These are phyloP conservation scores for Drosophila birchii DNA, from an alignment of 2,888 invertebrate genomes.

Conservation along the genomic window DNA sequence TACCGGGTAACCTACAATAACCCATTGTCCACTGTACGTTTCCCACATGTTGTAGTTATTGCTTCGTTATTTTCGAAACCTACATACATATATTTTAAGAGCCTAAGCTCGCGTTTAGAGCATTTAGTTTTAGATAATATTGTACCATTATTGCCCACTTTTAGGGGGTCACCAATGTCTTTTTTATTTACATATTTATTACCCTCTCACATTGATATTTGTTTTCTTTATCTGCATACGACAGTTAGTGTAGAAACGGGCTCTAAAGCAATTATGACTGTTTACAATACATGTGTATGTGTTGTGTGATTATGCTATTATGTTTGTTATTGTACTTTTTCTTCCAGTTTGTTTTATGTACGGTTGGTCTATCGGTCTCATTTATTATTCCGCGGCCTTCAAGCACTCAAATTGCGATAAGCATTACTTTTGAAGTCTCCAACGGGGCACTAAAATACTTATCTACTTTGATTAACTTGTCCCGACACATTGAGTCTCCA, in stretches of 20 bases:
- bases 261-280: background rate
- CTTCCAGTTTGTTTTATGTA: constrained; percentile 13
- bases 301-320: background rate
- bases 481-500: constrained; percentile 8
- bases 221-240: background rate
- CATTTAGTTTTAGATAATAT: too few relatives aligned
- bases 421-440: constrained; percentile 18
- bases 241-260: background rate
- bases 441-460: constrained; percentile 11
- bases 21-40: too few relatives aligned
- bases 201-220: background rate
- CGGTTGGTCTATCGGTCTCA: background rate
- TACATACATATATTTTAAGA: too few relatives aligned
- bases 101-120: too few relatives aligned
- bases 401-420: constrained; percentile 32
- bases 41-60: too few relatives aligned
- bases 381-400: constrained; percentile 26
- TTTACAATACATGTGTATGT: background rate
- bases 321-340: constrained; percentile 22
- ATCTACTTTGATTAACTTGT: constrained; percentile 40
- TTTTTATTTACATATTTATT: too few relatives aligned
- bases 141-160: too few relatives aligned
- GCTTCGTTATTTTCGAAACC: too few relatives aligned
- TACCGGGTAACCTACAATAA: too few relatives aligned
- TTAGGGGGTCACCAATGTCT: too few relatives aligned